phyloP scores from a whole-genome alignment of 2,888 invertebrate species.

The Conchocele bisecta region DNA sequence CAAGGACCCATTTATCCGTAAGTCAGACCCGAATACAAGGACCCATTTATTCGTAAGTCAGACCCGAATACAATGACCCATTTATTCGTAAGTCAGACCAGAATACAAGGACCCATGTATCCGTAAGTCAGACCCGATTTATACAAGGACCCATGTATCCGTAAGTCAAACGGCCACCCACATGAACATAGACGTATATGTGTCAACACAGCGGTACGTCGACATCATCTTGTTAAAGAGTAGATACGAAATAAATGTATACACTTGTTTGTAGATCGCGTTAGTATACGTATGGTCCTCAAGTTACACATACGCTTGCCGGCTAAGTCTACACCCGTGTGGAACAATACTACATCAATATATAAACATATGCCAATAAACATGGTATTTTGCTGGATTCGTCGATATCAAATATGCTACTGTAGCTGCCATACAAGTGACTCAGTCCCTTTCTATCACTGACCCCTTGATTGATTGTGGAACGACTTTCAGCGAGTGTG shows the following conservation, averaged over 20 bases:
- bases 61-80: constrained; percentile 34
- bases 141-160: background rate
- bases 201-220: too few relatives aligned
- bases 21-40: constrained; percentile 23
- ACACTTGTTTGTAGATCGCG: background rate
- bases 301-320: too few relatives aligned
- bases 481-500: constrained; percentile 39
- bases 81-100: constrained; percentile 49
- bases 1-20: constrained; percentile 54
- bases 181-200: background rate
- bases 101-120: constrained; percentile 46
- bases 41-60: constrained; percentile 53
- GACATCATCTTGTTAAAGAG: too few relatives aligned
- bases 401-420: too few relatives aligned
- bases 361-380: too few relatives aligned
- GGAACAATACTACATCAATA: too few relatives aligned
- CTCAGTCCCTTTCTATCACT: too few relatives aligned
- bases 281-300: background rate
- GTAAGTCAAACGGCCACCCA: background rate
- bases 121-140: constrained; percentile 24
- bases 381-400: too few relatives aligned
- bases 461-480: too few relatives aligned
- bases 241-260: too few relatives aligned
- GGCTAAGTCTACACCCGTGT: too few relatives aligned
- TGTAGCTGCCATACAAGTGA: too few relatives aligned